Evolutionary conservation across 2,888 invertebrate genomes (phyloP), one percentile per base, ranked within the genome.

Genomic region (Pristionchus arcanus): DNA sequence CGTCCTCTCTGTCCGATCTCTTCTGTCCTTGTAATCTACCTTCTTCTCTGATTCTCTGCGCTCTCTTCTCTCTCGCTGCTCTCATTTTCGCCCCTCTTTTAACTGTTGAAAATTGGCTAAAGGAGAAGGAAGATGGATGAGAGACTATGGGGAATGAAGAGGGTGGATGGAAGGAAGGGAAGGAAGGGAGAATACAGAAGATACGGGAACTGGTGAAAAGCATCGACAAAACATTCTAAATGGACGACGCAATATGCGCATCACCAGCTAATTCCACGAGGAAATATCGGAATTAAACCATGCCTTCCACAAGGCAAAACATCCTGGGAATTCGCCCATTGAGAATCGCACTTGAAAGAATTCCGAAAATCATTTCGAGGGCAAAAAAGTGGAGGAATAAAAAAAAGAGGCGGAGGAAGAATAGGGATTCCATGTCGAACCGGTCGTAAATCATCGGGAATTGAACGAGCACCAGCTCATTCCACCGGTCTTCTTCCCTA

Each of bases 91-190:
- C 77, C 68, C 68, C 37, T 77, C 77, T 42, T 77, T 77, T 77
- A 77, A 77, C 77, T 77, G 77, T 77, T 77, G 77, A 77, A 77
- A 77, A 77, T 77, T 77, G 77, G 37, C 31, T 25, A 37, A 13
- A 42, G 25, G 19, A 37, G 31, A 25, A 1, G 31, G 77, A 42
- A 37, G 37, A 77, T 42, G 77, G 25, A 25, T 11, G 77, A 77
- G 77, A 25, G 77, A 77, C 42, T 25, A 19, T 7, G 42, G 7
- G 2, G 31, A 77, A 77, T 77, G 77, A 42, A 25, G 77, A 49
- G 81, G 49, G 81, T 2, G 28, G 49, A 25, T 16, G 13, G 49
- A 81, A 31, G 21, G 81, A 42, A 42, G 81, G 77, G 81, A 81
- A 81, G 28, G 71, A 37, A 25, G 42, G 74, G 34, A 74, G 34